These are phyloP conservation scores for Coreoperca whiteheadi DNA, from an alignment of 2,113 vertebrate genomes.

Conservation along the genomic window DNA sequence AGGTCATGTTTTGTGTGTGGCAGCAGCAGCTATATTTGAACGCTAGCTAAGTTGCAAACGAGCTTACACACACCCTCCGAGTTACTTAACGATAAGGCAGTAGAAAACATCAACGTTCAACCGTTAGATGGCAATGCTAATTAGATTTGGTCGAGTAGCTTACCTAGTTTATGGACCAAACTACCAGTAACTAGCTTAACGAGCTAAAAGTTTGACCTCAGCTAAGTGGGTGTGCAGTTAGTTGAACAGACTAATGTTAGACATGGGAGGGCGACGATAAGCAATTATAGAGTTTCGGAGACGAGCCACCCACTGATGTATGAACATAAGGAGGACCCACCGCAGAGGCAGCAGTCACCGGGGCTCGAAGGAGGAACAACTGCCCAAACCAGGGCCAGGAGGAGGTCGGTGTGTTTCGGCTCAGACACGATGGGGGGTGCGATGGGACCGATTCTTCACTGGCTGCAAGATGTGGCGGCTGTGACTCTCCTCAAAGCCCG, in stretches of 20 bases:
- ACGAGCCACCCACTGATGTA: constrained; percentile 62
- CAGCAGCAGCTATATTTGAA: not conserved
- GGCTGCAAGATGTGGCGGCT: constrained; percentile 88
- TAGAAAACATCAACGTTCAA: fast-evolving
- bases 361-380: constrained; percentile 24
- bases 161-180: not conserved
- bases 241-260: not conserved
- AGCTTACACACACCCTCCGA: not conserved
- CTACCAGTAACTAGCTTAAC: not conserved
- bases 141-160: not conserved
- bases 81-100: too few relatives aligned
- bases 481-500: constrained; percentile 87
- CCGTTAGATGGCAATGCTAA: fast-evolving
- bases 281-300: constrained; percentile 40
- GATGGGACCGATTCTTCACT: constrained; percentile 82
- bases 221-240: not conserved
- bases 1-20: constrained; percentile 20
- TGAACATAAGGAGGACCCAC: constrained; percentile 37
- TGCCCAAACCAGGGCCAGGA: constrained; percentile 21
- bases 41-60: constrained; percentile 2
- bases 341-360: constrained; percentile 28
- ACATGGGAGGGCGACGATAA: constrained; percentile 48
- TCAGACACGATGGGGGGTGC: constrained; percentile 53
- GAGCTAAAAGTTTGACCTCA: not conserved
- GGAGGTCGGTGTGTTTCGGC: constrained; percentile 4